Evolutionary conservation across 2,888 invertebrate species (phyloP).

Genomic region (Papilio demoleus): DNA sequence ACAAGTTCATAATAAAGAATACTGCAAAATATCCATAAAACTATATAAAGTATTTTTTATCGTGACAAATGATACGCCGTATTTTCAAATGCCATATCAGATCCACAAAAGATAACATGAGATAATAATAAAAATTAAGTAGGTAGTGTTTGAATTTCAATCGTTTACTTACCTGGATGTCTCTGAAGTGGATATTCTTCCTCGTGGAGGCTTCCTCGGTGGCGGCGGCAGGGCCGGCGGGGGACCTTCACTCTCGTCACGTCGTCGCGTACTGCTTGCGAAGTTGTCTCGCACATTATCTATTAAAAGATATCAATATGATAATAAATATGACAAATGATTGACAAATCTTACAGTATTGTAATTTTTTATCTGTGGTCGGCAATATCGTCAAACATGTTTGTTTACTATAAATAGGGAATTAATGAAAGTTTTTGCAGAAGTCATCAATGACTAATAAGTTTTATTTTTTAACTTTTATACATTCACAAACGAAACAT

Average conservation of each 20-base stretch:
- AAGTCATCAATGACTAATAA: background rate
- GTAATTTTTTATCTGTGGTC: conserved; percentile 1
- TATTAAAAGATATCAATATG: conserved; percentile 49
- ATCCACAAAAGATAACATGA: conserved; percentile 15
- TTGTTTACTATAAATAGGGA: background rate
- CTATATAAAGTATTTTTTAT: background rate
- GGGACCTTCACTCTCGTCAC: conserved; percentile 70
- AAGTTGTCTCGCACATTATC: conserved; percentile 70
- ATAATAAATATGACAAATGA: conserved; percentile 39
- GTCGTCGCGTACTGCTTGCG: conserved; percentile 64
- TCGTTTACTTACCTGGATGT: conserved; percentile 59
- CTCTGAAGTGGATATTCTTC: conserved; percentile 59
- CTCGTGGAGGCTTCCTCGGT: conserved; percentile 70
- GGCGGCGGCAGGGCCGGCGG: conserved; percentile 77
- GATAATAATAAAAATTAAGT: conserved; percentile 3
- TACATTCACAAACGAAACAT: too few relatives aligned
- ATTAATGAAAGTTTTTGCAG: background rate
- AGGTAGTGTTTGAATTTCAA: background rate
- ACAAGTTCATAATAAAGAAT: background rate
- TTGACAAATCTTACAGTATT: background rate
- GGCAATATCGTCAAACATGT: background rate
- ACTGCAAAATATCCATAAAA: background rate
- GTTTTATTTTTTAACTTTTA: background rate
- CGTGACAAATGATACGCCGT: conserved; percentile 1
- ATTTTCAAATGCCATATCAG: conserved; percentile 11